Evolutionary conservation across 2,113 vertebrate genomes (phyloP), one percentile per base, ranked within the genome.

Genomic region (Scomber scombrus): DNA sequence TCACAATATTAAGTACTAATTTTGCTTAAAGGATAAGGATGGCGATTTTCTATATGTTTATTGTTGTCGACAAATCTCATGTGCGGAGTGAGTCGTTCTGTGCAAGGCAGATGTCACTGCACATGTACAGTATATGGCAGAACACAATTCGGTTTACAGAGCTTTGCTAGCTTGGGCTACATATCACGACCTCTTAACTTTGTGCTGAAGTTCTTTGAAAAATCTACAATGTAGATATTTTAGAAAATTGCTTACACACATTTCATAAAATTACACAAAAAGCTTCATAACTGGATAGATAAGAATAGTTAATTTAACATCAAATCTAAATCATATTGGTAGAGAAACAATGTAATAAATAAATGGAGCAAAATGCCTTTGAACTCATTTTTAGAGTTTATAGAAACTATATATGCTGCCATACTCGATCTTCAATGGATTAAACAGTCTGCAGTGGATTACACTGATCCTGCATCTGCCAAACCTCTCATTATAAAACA

Each of bases 401-500:
- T 51, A 46, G 34, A 80, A 54, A 80, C 3, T 14, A 52, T 31
- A 34, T 52, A 0, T 47, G 23, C 55, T 50, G 15, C 61, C 23
- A 34, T 50, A 46, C 31, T 75, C n/a, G 60, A 49, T 82, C 23
- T 64, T 52, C 16, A 69, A n/a, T 50, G 45, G 72, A 87, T 83
- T 81, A 71, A 70, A 70, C 52, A 65, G 14, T 70, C 54, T 74
- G 46, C 43, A 45, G 15, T 62, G 34, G 34, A 61, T 66, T 61
- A 63, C 46, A 34, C 43, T 26, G 12, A 65, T 62, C 2, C 46
- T 71, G 26, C 77, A 55, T 62, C 16, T 46, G 58, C 45, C n/a
- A 71, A 81, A 77, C 45, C 54, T 80, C 76, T 88, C 75, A 65
- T 84, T 75, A 78, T 66, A 66, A 84, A 88, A 77, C 67, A 82